Conservation (phyloP, 2,888 invertebrate genomes). For the Linhomoeus sp. region DNA sequence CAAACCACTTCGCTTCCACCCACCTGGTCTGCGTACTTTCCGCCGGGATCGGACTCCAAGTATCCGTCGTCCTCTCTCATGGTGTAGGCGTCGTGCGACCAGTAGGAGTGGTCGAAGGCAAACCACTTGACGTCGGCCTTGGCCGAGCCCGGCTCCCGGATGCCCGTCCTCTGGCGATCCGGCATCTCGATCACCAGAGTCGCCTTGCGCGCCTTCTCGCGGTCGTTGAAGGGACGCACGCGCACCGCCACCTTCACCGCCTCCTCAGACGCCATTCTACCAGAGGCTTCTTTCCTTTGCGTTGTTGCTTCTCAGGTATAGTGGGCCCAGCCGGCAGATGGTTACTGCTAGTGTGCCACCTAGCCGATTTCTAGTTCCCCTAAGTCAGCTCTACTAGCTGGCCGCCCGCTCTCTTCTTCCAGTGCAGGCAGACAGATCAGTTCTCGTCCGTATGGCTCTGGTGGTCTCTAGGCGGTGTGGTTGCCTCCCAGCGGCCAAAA, state of each 20-base stretch:
- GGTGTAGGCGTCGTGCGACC: slow-evolving; percentile 39
- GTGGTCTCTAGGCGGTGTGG: too few relatives aligned
- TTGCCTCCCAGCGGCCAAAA: too few relatives aligned
- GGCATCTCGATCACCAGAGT: slow-evolving; percentile 33
- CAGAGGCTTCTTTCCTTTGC: neutral
- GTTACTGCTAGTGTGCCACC: too few relatives aligned
- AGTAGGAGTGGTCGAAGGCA: slow-evolving; percentile 39
- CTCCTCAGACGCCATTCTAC: slow-evolving; percentile 29
- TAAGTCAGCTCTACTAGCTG: too few relatives aligned
- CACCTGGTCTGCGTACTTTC: slow-evolving; percentile 38
- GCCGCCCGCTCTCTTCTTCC: too few relatives aligned
- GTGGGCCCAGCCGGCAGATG: too few relatives aligned
- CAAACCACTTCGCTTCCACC: neutral
- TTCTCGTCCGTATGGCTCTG: too few relatives aligned
- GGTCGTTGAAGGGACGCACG: slow-evolving; percentile 38
- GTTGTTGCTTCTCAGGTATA: too few relatives aligned
- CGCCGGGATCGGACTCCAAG: slow-evolving; percentile 24
- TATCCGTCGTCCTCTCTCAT: slow-evolving; percentile 32
- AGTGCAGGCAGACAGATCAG: too few relatives aligned
- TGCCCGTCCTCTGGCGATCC: slow-evolving; percentile 18
- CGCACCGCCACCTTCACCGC: slow-evolving; percentile 38
- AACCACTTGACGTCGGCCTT: slow-evolving; percentile 32
- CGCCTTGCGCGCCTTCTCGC: slow-evolving; percentile 36
- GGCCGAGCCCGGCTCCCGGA: slow-evolving; percentile 28
- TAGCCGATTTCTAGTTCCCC: too few relatives aligned